These are phyloP conservation scores for Mesocricetus auratus DNA, from an alignment of 2,113 vertebrate species.

Conservation along the genomic window DNA sequence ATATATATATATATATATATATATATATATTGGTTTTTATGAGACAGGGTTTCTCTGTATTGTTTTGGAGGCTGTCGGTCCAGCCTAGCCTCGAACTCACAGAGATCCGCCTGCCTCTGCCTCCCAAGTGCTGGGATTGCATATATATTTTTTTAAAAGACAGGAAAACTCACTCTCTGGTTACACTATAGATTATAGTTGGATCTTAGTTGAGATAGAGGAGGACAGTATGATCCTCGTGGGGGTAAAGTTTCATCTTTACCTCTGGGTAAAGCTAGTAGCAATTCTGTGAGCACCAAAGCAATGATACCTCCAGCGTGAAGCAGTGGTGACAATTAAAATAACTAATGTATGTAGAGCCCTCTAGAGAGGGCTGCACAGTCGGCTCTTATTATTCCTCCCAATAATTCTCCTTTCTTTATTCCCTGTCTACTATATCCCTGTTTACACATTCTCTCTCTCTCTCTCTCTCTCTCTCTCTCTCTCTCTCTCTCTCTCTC, in stretches of 20 bases:
- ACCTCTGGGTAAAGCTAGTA: neutral
- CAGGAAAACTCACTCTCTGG: neutral
- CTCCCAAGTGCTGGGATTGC: no score
- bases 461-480: neutral
- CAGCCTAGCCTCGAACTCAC: no score
- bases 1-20: no score
- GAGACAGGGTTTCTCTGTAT: no score
- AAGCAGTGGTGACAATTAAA: neutral
- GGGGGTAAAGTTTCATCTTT: neutral
- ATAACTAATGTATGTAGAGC: neutral
- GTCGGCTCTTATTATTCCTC: neutral
- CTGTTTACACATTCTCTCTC: neutral
- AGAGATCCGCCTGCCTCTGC: no score
- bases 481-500: neutral
- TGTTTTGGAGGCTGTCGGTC: no score
- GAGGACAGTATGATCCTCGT: neutral
- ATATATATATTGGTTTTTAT: no score
- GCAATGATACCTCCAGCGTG: neutral
- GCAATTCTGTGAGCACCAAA: neutral
- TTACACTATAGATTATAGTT: neutral
- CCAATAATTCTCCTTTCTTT: neutral
- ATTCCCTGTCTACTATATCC: neutral
- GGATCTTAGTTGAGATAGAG: neutral
- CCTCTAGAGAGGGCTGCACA: neutral
- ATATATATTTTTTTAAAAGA: neutral